Conservation (phyloP, 2,888 invertebrate genomes). For the Dicranocentrus wangi region DNA sequence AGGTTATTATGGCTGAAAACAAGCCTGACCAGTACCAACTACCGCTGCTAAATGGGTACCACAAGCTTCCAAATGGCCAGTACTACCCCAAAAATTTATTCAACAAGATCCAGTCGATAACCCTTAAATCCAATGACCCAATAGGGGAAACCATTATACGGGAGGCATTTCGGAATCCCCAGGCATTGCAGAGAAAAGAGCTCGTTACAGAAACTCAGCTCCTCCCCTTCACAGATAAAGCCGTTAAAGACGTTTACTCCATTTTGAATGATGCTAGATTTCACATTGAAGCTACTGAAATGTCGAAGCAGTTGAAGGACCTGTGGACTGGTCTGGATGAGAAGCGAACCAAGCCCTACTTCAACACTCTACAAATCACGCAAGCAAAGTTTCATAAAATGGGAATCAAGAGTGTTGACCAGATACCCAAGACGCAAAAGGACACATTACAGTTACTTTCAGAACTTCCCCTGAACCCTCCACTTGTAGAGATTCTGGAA, state of each 20-base stretch:
- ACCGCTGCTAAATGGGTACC: not conserved
- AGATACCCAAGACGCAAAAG: conserved; percentile 11
- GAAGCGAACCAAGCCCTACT: conserved; percentile 14
- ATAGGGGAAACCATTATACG: not conserved
- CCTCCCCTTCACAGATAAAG: conserved; percentile 5
- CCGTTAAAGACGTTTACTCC: not conserved
- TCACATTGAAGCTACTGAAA: conserved; percentile 31
- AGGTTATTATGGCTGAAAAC: conserved; percentile 55
- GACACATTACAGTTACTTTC: conserved; percentile 6
- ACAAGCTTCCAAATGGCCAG: conserved; percentile 1
- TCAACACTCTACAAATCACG: conserved; percentile 3
- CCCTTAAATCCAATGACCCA: not conserved
- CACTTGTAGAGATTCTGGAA: not conserved
- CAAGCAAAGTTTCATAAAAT: conserved; percentile 16
- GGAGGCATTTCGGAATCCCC: not conserved
- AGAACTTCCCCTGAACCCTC: conserved; percentile 33
- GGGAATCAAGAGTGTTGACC: not conserved
- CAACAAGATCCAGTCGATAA: not conserved
- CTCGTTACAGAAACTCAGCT: not conserved
- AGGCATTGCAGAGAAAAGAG: not conserved
- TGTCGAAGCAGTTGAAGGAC: conserved; percentile 30
- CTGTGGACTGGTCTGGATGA: conserved; percentile 23
- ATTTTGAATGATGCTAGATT: conserved; percentile 20
- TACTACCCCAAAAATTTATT: conserved; percentile 2
- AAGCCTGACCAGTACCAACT: not conserved